These are phyloP conservation scores for Phainopepla nitens DNA, from an alignment of 2,113 vertebrate genomes.

Conservation along the genomic window DNA sequence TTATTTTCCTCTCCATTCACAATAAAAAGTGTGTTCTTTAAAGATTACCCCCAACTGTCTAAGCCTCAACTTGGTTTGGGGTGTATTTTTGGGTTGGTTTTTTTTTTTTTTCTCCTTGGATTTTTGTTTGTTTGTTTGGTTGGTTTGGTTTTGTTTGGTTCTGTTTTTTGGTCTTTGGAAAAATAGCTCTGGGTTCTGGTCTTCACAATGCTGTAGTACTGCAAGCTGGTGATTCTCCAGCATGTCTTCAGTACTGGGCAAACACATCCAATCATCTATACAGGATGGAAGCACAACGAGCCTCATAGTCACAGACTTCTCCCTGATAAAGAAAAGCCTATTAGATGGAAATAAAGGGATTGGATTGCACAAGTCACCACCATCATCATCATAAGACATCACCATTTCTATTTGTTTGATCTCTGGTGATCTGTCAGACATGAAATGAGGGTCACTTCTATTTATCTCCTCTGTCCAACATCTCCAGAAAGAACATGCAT, in stretches of 20 bases:
- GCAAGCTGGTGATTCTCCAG: background rate
- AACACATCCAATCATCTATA: background rate
- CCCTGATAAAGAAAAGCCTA: background rate
- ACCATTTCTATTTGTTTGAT: background rate
- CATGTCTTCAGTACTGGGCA: background rate
- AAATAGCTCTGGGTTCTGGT: background rate
- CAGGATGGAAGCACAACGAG: background rate
- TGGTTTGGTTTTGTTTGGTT: background rate
- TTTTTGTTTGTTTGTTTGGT: background rate
- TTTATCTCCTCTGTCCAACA: background rate
- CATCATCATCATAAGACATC: background rate
- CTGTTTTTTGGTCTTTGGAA: background rate
- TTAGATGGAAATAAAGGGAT: background rate
- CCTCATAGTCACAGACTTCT: background rate
- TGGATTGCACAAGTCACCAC: background rate
- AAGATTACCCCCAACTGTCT: background rate
- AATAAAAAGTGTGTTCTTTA: background rate
- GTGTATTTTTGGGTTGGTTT: too few relatives aligned
- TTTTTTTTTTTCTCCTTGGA: too few relatives aligned
- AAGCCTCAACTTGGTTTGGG: accelerated
- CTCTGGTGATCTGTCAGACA: background rate
- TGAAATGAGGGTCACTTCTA: background rate
- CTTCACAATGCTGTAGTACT: background rate
- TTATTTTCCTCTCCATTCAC: background rate
- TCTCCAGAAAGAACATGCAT: background rate